phyloP scores from a whole-genome alignment of 2,113 vertebrate species.

The Gallinago paraguaiae region DNA sequence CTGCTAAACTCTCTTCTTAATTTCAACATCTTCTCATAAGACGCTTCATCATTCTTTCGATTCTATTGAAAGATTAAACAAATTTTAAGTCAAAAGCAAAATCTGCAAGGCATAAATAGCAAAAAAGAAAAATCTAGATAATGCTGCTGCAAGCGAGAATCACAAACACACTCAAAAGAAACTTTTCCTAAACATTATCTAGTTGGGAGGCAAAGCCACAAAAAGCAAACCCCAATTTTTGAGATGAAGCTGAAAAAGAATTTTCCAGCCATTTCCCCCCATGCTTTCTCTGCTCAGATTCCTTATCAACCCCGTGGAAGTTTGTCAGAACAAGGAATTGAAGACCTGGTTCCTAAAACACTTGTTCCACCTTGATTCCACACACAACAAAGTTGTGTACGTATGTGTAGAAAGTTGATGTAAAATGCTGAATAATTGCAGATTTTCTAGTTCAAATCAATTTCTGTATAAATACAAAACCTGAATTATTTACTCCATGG shows the following conservation, averaged over 20 bases:
- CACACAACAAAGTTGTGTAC: neutral
- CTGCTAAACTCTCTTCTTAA: slow-evolving; percentile 91
- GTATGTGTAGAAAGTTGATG: fast-evolving
- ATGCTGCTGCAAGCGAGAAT: neutral
- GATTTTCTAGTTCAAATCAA: neutral
- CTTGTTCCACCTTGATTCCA: neutral
- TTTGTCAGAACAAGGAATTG: neutral
- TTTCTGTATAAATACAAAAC: neutral
- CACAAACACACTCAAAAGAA: neutral
- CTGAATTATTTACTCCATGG: neutral
- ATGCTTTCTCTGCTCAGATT: neutral
- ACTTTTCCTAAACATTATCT: neutral
- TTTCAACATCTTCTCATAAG: slow-evolving; percentile 94
- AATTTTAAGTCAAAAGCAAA: neutral
- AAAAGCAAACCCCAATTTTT: neutral
- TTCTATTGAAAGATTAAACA: slow-evolving; percentile 75
- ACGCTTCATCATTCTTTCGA: slow-evolving; percentile 93
- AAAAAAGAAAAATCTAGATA: neutral
- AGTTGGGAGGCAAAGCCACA: neutral
- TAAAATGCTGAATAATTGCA: neutral
- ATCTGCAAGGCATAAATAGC: neutral
- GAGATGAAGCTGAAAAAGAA: neutral
- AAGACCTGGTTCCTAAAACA: neutral
- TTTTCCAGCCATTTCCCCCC: neutral
- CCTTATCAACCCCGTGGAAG: fast-evolving